These are phyloP conservation scores for Thunnus albacares DNA, from an alignment of 2,797 vertebrate genomes.

Conservation along the genomic window DNA sequence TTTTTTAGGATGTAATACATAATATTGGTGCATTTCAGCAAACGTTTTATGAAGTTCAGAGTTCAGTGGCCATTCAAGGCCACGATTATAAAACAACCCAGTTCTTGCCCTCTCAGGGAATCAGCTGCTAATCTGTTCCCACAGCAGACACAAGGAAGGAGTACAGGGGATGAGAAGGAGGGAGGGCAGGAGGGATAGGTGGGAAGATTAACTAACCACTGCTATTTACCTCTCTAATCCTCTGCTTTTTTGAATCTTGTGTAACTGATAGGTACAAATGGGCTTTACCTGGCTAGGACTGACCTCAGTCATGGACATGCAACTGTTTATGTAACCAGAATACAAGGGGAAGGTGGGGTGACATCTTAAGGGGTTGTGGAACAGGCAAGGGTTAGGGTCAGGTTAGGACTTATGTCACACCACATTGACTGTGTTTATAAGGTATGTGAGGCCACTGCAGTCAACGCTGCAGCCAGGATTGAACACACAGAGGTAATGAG, in stretches of 20 bases:
- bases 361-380: background rate
- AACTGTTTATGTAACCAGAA: slow-evolving; percentile 69
- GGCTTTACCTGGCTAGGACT: slow-evolving; percentile 57
- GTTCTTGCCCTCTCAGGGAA: slow-evolving; percentile 52
- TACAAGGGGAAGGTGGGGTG: slow-evolving; percentile 1
- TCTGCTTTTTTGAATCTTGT: slow-evolving; percentile 52
- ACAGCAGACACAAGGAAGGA: slow-evolving; percentile 23
- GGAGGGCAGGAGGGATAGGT: background rate
- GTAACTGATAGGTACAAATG: slow-evolving; percentile 71
- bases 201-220: slow-evolving; percentile 56
- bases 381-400: slow-evolving; percentile 12
- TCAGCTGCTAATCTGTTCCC: slow-evolving; percentile 57
- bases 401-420: background rate
- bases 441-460: background rate
- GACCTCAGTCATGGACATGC: slow-evolving; percentile 57
- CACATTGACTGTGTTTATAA: background rate
- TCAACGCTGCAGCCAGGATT: background rate
- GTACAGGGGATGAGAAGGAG: slow-evolving; percentile 16
- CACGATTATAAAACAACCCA: slow-evolving; percentile 46
- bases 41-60: slow-evolving; percentile 13
- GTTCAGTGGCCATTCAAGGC: slow-evolving; percentile 12
- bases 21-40: background rate
- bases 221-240: slow-evolving; percentile 76
- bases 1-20: background rate
- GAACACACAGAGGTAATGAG: background rate